Evolutionary conservation across 2,797 vertebrate genomes (phyloP), one percentile per base, ranked within the genome.

Genomic region (Anguilla anguilla): DNA sequence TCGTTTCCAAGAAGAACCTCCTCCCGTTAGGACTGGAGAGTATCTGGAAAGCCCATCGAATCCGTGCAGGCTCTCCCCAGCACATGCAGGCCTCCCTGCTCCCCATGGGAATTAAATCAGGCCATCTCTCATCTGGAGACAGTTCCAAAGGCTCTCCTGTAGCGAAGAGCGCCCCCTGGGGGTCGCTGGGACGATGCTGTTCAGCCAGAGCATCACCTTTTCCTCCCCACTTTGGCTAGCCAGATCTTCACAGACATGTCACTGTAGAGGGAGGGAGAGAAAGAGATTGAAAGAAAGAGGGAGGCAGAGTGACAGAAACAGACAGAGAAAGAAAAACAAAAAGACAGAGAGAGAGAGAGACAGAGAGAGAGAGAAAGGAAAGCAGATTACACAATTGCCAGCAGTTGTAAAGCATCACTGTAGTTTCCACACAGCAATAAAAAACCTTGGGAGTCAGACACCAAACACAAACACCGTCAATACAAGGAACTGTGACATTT

Each of bases 241-340:
- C 98, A 99, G 93, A 99, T 96, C 96, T 99, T 99, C 96, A 98
- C 98, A 15, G 96, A 97, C 95, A 96, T 96, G 96, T 99, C 98
- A 1, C 98, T 99, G 94, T 64, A 94, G 89, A 93, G 87, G 89
- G 89, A 92, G 89, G 88, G 67, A n/a, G 83, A 83, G 90, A 88
- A 87, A 89, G 79, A 91, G 39, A 90, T 92, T 91, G 85, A 15
- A 53, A 49, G 25, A 39, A 83, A 49, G 83, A 83, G 0, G 2
- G 72, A 85, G 0, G 13, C 83, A 11, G 86, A 19, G 90, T 82
- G 90, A 87, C 86, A 74, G 4, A 77, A 22, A 84, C 28, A 77
- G 61, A 0, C 1, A 90, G 53, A 15, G 49, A 13, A 17, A 46
- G 82, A 69, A 83, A 4, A 39, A 88, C 61, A 94, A 89, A 93